Base-by-base conservation (phyloP, 2,113 vertebrate genomes). In the Columbina picui region DNA sequence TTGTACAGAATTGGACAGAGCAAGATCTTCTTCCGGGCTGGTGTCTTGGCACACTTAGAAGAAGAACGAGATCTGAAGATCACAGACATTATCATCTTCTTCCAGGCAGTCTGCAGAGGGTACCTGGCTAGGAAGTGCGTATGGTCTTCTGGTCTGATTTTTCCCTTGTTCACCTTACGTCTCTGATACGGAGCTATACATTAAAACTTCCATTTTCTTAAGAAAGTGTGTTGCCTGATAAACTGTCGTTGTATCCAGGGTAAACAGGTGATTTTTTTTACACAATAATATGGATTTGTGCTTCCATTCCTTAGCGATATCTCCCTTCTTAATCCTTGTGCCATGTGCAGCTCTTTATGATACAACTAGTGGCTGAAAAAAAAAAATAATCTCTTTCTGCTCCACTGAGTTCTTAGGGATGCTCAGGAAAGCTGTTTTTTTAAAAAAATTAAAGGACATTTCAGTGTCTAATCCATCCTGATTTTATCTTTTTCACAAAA, bases 11-110 rank as follows among this genome's bases (percentile, higher is more conserved):
- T 99, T 41, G 99, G 99, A 67, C 99, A 99, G 97, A 99, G 99
- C 97, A 99, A 99, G 98, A 99, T 99, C 96, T 99, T 99, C 97
- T 99, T 99, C 98, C 98, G 99, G 95, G 99, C 99, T 9, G 99
- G 99, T 32, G 99, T 99, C 57, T 90, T 99, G 98, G 99, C 99
- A 41, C 99, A 99, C 77, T 97, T 99, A 91, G 99, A 99, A 80
- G 99, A 99, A 79, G 99, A 99, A 89, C 91, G 99, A 75, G 99
- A 99, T 87, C 98, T 99, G 96, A 99, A 99, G 97, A 99, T 99
- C 94, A 99, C 99, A 0, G 99, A 99, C 93, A 99, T 99, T 67
- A 99, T 99, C 94, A 99, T 99, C 97, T 99, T 99, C 98, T 99
- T 99, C 98, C 99, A 99, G 97, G 99, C 99, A 1, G 99, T 99